Percentiles rank a stretch among this genome's conserved stretches.
Evolutionary conservation across 2,888 invertebrate species (phyloP).

Genomic region (Orthonychiurus folsomi): DNA sequence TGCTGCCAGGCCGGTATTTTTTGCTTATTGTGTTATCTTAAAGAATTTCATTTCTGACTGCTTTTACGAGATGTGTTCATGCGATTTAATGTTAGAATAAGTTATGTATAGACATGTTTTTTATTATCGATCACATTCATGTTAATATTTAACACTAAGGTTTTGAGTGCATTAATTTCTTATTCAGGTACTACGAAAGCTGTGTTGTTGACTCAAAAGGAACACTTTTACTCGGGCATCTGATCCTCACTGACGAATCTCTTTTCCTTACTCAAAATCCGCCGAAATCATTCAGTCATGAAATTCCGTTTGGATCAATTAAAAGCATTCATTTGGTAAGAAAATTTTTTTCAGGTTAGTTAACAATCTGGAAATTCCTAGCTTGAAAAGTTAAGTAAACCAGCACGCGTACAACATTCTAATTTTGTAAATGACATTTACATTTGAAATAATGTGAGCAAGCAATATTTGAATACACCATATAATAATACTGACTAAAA

Average conservation of each 20-base stretch:
- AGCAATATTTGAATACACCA: too few relatives aligned
- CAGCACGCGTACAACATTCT: background rate
- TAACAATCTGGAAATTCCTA: background rate
- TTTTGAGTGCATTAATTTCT: too few relatives aligned
- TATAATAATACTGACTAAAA: too few relatives aligned
- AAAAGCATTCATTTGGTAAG: conserved; percentile 36
- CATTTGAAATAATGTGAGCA: too few relatives aligned
- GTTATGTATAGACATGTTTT: too few relatives aligned
- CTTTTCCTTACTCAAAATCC: conserved; percentile 37
- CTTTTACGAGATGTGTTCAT: too few relatives aligned
- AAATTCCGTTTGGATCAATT: conserved; percentile 27
- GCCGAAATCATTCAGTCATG: conserved; percentile 31
- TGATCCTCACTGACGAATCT: conserved; percentile 32
- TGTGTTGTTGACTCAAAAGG: conserved; percentile 37
- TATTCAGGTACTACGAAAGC: conserved; percentile 37
- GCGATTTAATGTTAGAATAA: too few relatives aligned
- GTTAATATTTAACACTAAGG: too few relatives aligned
- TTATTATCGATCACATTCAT: too few relatives aligned
- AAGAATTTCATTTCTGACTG: too few relatives aligned
- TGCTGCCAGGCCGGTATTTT: background rate
- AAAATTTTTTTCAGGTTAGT: background rate
- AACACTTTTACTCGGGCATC: conserved; percentile 25
- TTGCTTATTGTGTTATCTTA: too few relatives aligned
- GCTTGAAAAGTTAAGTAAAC: background rate
- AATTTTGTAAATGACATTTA: too few relatives aligned